Evolutionary conservation across 2,797 vertebrate genomes (phyloP).

Genomic region (Halcyon badia): DNA sequence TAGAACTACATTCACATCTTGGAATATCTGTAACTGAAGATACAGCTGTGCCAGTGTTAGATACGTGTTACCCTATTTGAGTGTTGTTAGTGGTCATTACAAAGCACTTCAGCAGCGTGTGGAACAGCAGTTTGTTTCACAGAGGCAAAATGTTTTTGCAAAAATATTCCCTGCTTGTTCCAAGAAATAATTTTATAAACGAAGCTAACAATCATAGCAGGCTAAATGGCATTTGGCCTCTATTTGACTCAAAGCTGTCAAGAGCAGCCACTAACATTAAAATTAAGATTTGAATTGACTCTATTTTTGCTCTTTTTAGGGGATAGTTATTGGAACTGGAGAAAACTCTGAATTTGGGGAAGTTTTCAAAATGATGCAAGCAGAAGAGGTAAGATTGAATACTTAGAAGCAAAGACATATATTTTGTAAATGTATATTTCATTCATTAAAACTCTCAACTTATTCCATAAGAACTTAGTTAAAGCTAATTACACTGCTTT

Average conservation of each 20-base stretch:
- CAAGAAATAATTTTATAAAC: neutral
- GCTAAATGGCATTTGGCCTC: neutral
- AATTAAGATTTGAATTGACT: neutral
- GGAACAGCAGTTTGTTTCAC: neutral
- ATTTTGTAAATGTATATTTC: neutral
- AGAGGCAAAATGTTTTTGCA: neutral
- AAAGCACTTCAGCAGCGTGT: neutral
- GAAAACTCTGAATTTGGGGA: constrained; percentile 84
- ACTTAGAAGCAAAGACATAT: neutral
- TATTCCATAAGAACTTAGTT: neutral
- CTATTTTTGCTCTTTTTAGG: constrained; percentile 78
- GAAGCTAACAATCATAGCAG: neutral
- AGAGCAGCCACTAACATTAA: neutral
- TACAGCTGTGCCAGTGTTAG: neutral
- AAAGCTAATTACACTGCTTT: neutral
- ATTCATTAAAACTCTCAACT: neutral
- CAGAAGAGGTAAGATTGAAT: constrained; percentile 90
- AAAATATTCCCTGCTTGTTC: neutral
- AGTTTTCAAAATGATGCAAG: constrained; percentile 71
- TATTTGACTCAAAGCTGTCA: neutral
- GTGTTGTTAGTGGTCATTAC: neutral
- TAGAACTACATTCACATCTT: rapidly evolving
- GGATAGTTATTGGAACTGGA: constrained; percentile 98
- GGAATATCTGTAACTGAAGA: neutral
- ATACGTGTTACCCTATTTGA: neutral